Conservation (phyloP, 2,888 invertebrate species). For the Cabera pusaria region DNA sequence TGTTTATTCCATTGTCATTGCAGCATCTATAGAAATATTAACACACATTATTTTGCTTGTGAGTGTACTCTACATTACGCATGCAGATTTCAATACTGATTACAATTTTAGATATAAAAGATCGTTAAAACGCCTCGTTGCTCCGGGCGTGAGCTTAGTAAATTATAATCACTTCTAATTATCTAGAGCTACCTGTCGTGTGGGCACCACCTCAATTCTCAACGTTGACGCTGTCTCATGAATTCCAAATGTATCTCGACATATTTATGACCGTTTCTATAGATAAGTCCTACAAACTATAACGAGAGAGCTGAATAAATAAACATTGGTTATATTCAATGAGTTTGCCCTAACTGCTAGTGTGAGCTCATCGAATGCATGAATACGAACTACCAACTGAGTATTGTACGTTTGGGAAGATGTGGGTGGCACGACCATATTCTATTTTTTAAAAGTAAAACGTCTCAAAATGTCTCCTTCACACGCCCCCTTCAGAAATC, state of each 20-base stretch:
- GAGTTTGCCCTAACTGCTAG: too few species aligned
- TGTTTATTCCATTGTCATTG: too few species aligned
- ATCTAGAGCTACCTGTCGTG: slow-evolving; percentile 12
- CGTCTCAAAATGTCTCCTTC: slow-evolving; percentile 41
- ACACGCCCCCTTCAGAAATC: slow-evolving; percentile 50
- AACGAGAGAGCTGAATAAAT: slow-evolving; percentile 21
- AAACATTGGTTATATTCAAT: slow-evolving; percentile 26
- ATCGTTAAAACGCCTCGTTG: slow-evolving; percentile 42
- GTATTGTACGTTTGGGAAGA: too few species aligned
- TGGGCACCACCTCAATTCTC: slow-evolving; percentile 11
- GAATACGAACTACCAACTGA: too few species aligned
- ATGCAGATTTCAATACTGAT: slow-evolving; percentile 63
- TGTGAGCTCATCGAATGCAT: too few species aligned
- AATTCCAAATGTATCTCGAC: slow-evolving; percentile 19
- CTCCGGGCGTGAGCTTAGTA: slow-evolving; percentile 12
- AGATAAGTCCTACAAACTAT: slow-evolving; percentile 18
- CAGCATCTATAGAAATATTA: too few species aligned
- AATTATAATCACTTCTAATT: slow-evolving; percentile 18
- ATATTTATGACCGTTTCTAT: slow-evolving; percentile 20
- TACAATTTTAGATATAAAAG: slow-evolving; percentile 54
- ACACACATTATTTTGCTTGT: too few species aligned
- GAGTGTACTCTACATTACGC: slow-evolving; percentile 47
- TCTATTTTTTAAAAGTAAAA: slow-evolving; percentile 50
- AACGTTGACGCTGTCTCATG: slow-evolving; percentile 16
- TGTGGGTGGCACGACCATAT: slow-evolving; percentile 52